Percentiles rank a stretch among this genome's conserved stretches.
These are phyloP conservation scores for Campopleginae sp. DNA, from an alignment of 2,888 invertebrate genomes.

Conservation along the genomic window DNA sequence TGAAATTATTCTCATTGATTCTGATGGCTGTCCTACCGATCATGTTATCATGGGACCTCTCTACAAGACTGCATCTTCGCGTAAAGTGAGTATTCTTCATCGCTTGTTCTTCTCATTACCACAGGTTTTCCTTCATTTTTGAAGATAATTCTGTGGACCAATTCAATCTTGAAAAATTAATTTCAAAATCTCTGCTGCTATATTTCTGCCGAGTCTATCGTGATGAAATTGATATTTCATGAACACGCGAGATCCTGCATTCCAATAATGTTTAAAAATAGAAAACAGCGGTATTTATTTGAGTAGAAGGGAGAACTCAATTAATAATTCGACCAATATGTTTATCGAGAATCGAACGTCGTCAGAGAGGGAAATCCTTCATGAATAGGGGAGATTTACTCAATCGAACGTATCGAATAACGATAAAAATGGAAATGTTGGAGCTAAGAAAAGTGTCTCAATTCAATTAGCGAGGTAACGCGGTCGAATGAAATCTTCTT, in stretches of 20 bases:
- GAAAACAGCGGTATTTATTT: too few relatives aligned
- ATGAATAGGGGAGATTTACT: background rate
- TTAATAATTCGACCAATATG: too few relatives aligned
- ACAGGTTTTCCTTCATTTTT: background rate
- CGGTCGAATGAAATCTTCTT: slow-evolving; percentile 3
- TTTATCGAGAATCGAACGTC: background rate
- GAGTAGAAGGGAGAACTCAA: too few relatives aligned
- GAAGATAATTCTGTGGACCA: background rate
- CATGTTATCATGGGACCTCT: slow-evolving; percentile 97
- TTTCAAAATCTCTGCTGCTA: background rate
- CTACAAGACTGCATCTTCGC: slow-evolving; percentile 91
- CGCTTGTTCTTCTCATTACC: background rate
- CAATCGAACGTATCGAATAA: background rate
- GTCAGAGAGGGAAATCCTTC: background rate
- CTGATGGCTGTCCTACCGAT: slow-evolving; percentile 96
- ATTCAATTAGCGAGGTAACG: background rate
- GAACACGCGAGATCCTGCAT: too few relatives aligned
- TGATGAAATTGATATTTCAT: too few relatives aligned
- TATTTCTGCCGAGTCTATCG: too few relatives aligned
- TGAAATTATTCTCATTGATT: slow-evolving; percentile 96
- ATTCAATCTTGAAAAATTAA: background rate
- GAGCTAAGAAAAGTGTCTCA: background rate
- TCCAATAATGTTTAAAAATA: too few relatives aligned
- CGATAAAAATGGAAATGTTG: background rate
- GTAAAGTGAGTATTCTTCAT: slow-evolving; percentile 87